phyloP scores from a whole-genome alignment of 2,888 invertebrate genomes.

The Morinoia aosen region DNA sequence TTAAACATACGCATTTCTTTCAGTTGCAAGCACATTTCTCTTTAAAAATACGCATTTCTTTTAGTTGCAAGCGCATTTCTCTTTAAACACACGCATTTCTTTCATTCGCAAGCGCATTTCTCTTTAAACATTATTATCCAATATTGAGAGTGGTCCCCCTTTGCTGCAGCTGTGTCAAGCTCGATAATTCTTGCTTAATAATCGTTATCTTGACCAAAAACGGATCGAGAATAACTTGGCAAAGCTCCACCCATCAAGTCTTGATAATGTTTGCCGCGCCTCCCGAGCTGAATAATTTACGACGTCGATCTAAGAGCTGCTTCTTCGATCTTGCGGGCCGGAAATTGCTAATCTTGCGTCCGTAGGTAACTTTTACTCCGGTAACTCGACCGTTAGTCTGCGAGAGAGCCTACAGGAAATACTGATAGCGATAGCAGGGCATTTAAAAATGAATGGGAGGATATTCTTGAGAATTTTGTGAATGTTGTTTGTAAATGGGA shows the following conservation, averaged over 20 bases:
- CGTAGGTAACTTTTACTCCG: not conserved
- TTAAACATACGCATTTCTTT: not conserved
- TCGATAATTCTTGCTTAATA: not conserved
- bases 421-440: not conserved
- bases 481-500: too few relatives aligned
- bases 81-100: too few relatives aligned
- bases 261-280: constrained; percentile 10
- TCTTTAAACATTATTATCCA: not conserved
- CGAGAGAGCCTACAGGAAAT: not conserved
- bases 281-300: not conserved
- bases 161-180: not conserved
- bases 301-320: not conserved
- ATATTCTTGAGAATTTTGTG: not conserved
- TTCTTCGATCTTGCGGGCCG: constrained; percentile 16
- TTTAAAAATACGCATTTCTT: not conserved
- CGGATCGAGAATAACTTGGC: not conserved
- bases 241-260: not conserved
- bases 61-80: too few relatives aligned
- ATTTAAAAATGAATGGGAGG: not conserved
- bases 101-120: not conserved
- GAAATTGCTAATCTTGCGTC: constrained; percentile 21
- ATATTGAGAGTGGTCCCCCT: not conserved
- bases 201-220: not conserved
- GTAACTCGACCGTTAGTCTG: not conserved
- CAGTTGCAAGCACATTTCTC: too few relatives aligned